Percentiles rank a stretch among this genome's conserved stretches.
phyloP scores from a whole-genome alignment of 2,888 invertebrate species.

The Hirtodrosophila cameraria region DNA sequence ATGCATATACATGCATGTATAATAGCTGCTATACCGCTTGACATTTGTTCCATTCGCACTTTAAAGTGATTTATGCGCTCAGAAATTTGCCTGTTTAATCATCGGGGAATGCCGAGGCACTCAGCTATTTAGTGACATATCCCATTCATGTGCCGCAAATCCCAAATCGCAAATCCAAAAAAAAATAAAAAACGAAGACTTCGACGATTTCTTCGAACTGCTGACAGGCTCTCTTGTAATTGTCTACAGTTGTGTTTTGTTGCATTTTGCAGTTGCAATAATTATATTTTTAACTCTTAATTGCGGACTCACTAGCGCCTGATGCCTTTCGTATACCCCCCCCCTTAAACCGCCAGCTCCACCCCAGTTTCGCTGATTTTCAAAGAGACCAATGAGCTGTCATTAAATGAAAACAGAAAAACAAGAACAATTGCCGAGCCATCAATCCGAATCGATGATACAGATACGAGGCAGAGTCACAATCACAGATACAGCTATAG shows the following conservation, averaged over 20 bases:
- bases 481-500: slow-evolving; percentile 23
- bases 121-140: slow-evolving; percentile 9
- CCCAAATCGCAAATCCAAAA: slow-evolving; percentile 9
- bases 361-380: slow-evolving; percentile 41
- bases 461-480: slow-evolving; percentile 27
- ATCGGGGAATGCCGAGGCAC: slow-evolving; percentile 34
- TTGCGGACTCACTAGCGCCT: slow-evolving; percentile 72
- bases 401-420: slow-evolving; percentile 74
- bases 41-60: slow-evolving; percentile 80
- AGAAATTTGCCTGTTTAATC: slow-evolving; percentile 59
- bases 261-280: slow-evolving; percentile 69
- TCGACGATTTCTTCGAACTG: slow-evolving; percentile 29
- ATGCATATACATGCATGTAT: no score
- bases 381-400: slow-evolving; percentile 82
- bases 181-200: slow-evolving; percentile 8
- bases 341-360: no score
- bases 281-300: slow-evolving; percentile 83
- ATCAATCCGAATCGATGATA: slow-evolving; percentile 79
- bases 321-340: no score
- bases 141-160: no score
- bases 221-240: slow-evolving; percentile 45
- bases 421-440: slow-evolving; percentile 77
- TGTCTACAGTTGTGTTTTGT: slow-evolving; percentile 42
- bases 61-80: slow-evolving; percentile 82
- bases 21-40: slow-evolving; percentile 35